These are phyloP conservation scores for Drosophila subobscura DNA, from an alignment of 1,140 invertebrate genomes.

Conservation along the genomic window DNA sequence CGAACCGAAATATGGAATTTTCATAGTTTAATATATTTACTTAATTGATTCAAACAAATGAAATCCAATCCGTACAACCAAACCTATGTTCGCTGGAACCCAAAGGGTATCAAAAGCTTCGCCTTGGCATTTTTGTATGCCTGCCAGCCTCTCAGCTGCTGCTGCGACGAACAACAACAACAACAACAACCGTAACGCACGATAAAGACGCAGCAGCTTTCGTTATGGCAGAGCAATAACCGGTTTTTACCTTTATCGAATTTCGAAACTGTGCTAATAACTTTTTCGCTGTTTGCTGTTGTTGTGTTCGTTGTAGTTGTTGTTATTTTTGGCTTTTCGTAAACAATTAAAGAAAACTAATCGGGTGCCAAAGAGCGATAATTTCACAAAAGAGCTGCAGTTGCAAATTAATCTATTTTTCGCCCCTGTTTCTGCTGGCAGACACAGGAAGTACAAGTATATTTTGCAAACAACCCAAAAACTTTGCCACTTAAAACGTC, in stretches of 20 bases:
- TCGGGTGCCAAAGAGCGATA: constrained; percentile 22
- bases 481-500: constrained; percentile 29
- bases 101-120: too few species aligned
- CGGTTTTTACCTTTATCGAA: constrained; percentile 41
- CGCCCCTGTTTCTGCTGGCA: neutral
- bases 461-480: constrained; percentile 16
- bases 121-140: too few species aligned
- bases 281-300: constrained; percentile 5
- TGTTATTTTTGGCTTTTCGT: constrained; percentile 26
- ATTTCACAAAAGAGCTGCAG: constrained; percentile 30
- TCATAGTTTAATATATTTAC: too few species aligned
- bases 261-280: constrained; percentile 51
- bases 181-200: constrained; percentile 6
- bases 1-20: too few species aligned
- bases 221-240: constrained; percentile 36
- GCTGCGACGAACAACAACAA: constrained; percentile 23
- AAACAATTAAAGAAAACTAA: constrained; percentile 19
- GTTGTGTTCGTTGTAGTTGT: constrained; percentile 1
- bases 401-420: constrained; percentile 36
- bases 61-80: too few species aligned
- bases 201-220: constrained; percentile 24
- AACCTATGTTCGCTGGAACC: too few species aligned
- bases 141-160: constrained; percentile 39
- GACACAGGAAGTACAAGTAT: constrained; percentile 6
- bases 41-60: too few species aligned